phyloP scores from a whole-genome alignment of 2,113 vertebrate species.

The Centrocercus urophasianus region DNA sequence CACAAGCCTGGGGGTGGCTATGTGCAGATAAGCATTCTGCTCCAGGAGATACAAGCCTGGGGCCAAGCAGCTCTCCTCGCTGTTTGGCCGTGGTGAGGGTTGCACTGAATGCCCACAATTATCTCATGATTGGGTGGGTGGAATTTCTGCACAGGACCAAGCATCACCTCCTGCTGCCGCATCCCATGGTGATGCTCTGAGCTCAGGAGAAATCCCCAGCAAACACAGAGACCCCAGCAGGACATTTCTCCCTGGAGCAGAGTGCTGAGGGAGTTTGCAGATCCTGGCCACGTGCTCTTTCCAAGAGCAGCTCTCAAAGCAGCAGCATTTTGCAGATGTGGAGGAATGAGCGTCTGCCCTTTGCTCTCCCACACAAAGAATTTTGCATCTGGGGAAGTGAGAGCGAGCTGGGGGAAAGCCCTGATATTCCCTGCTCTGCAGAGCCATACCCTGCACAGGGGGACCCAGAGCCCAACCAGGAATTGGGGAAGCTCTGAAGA shows the following conservation, averaged over 20 bases:
- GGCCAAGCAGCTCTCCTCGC: accelerated
- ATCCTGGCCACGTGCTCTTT: accelerated
- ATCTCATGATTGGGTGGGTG: neutral
- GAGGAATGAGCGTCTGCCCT: neutral
- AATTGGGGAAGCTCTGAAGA: neutral
- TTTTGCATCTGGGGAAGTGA: neutral
- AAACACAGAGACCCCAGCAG: neutral
- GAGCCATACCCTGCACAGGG: too few species aligned
- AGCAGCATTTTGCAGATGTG: neutral
- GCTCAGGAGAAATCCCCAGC: neutral
- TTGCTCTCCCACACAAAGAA: neutral
- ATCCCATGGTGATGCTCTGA: neutral
- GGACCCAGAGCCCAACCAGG: neutral
- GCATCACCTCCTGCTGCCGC: neutral
- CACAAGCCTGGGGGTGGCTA: neutral
- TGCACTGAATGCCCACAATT: neutral
- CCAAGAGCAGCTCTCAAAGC: neutral
- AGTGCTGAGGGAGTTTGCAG: neutral
- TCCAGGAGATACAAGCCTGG: neutral
- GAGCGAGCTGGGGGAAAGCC: neutral
- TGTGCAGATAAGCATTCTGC: constrained; percentile 16
- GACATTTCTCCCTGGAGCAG: neutral
- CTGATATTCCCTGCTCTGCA: accelerated
- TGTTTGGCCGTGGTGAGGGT: neutral
- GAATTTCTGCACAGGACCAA: neutral